phyloP scores from a whole-genome alignment of 2,888 invertebrate genomes.

The Ischnus inquisitorius region DNA sequence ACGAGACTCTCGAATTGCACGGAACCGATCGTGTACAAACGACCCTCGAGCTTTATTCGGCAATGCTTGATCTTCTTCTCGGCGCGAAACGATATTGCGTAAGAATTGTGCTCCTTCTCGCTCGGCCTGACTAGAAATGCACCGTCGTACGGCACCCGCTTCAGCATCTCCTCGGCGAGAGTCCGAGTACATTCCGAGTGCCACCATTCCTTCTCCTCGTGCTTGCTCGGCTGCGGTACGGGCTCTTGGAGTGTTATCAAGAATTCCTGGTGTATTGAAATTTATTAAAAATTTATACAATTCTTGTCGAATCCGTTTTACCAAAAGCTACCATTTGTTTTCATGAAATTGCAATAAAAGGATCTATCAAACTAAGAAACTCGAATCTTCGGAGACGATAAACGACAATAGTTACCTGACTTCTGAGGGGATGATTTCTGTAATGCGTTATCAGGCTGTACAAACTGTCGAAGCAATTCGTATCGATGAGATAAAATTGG shows the following conservation, averaged over 20 bases:
- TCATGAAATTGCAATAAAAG: too few relatives aligned
- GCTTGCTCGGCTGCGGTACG: slow-evolving; percentile 97
- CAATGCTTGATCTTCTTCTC: slow-evolving; percentile 99
- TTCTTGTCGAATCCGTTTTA: too few relatives aligned
- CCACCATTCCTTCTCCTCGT: slow-evolving; percentile 97
- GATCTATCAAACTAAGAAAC: too few relatives aligned
- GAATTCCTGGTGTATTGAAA: slow-evolving; percentile 89
- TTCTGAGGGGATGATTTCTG: slow-evolving; percentile 93
- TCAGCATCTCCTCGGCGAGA: slow-evolving; percentile 95
- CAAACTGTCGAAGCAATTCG: slow-evolving; percentile 95
- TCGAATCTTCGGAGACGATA: background rate
- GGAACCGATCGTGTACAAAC: slow-evolving; percentile 95
- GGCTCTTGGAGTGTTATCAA: slow-evolving; percentile 95
- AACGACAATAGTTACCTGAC: slow-evolving; percentile 87
- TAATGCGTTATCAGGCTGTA: slow-evolving; percentile 97
- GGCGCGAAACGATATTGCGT: slow-evolving; percentile 97
- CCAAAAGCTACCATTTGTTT: too few relatives aligned
- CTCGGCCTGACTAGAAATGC: slow-evolving; percentile 97
- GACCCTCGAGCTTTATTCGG: slow-evolving; percentile 96
- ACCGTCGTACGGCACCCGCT: slow-evolving; percentile 94
- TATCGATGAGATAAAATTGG: slow-evolving; percentile 96
- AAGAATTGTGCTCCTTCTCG: slow-evolving; percentile 94
- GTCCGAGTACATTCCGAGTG: slow-evolving; percentile 92
- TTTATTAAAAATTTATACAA: too few relatives aligned
- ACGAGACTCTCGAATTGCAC: slow-evolving; percentile 98